A percentile compares a stretch with the other conserved stretches of the same genome.
Evolutionary conservation across 2,797 vertebrate genomes (phyloP).

Genomic region (Sebastes miniatus): DNA sequence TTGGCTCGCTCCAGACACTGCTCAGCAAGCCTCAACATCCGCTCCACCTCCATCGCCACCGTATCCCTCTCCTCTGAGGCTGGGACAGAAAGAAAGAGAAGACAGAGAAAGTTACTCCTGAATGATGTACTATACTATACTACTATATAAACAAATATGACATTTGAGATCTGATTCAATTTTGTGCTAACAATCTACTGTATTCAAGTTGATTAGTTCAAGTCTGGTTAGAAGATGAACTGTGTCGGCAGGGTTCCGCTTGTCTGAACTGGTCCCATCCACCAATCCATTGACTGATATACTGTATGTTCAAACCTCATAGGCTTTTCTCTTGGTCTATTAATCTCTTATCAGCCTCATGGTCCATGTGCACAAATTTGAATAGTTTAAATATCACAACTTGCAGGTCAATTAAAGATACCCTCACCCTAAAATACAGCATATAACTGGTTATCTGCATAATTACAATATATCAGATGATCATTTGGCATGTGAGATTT

Average conservation of each 20-base stretch:
- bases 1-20: constrained; percentile 94
- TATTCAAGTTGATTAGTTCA: constrained; percentile 36
- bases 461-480: neutral
- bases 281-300: neutral
- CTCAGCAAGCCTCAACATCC: constrained; percentile 92
- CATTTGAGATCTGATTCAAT: neutral
- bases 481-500: neutral
- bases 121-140: neutral
- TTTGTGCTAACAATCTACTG: neutral
- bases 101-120: neutral
- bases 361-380: neutral
- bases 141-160: too few species aligned
- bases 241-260: neutral
- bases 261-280: neutral
- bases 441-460: neutral
- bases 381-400: neutral
- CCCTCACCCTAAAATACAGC: neutral
- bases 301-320: neutral
- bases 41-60: constrained; percentile 83
- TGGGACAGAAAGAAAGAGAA: neutral
- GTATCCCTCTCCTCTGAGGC: constrained; percentile 73
- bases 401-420: neutral
- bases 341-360: neutral
- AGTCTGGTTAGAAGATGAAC: neutral
- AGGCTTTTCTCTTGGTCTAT: neutral